Evolutionary conservation across 2,888 invertebrate species (phyloP), one percentile per base, ranked within the genome.

Genomic region (Agrochola lota): DNA sequence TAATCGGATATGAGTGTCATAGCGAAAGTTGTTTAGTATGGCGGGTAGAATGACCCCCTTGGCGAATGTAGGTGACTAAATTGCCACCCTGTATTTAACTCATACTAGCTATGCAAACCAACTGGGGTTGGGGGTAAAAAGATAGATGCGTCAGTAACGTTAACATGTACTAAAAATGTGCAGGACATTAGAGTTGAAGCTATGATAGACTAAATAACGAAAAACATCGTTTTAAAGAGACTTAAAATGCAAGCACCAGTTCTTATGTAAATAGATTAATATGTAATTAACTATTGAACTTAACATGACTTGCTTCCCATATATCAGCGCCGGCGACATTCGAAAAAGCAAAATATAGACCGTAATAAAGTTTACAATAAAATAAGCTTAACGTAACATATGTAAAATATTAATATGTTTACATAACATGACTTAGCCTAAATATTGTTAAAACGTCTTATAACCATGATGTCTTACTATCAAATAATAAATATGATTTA

Each of bases 351-450:
- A 94, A 74, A 93, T 93, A 94, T 92, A 93, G 92, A 92, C 91
- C 93, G 91, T 91, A 85, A 93, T 94, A 93, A 93, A 92, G 92
- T 94, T 93, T 92, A 93, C 90, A 92, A 91, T 95, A 95, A 93
- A 90, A 95, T 94, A 95, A 89, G 88, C 94, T 94, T 84, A 84
- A 85, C 77, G 11, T 85, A 94, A 94, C 93, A 92, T 67, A 92
- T 93, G 92, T 94, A 94, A 94, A 94, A 94, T 94, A 95, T 94
- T 93, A 93, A 94, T 94, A 95, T 93, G 91, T 92, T 92, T 93
- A 93, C 91, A 91, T 93, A 94, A 94, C 92, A 91, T 92, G 91
- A 91, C 91, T 88, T 89, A 86, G 77, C 80, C 88, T 88, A 88
- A 81, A 85, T 87, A 83, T 84, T 82, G 84, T 89, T 89, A 89